A percentile compares a stretch with the other conserved stretches of the same genome.
Evolutionary conservation across 2,888 invertebrate species (phyloP).

Genomic region (Ennomos erosarius): DNA sequence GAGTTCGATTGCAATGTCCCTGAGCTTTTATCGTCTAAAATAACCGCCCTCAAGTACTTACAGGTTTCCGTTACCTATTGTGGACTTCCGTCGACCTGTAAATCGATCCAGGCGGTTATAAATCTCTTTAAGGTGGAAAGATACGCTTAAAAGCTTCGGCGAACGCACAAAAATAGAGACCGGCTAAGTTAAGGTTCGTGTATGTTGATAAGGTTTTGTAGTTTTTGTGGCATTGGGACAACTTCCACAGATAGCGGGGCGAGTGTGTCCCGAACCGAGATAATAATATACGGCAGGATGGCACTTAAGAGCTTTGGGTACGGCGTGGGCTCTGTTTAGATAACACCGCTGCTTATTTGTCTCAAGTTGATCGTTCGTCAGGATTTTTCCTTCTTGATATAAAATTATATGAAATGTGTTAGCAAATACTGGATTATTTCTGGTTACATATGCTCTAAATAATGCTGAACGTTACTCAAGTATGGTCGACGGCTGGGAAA

Average conservation of each 20-base stretch:
- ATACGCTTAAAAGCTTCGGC: slow-evolving; percentile 80
- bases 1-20: slow-evolving; percentile 57
- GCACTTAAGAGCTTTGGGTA: slow-evolving; percentile 69
- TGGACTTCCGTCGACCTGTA: slow-evolving; percentile 77
- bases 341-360: slow-evolving; percentile 70
- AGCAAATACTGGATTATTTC: slow-evolving; percentile 57
- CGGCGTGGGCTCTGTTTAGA: slow-evolving; percentile 71
- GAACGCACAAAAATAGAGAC: slow-evolving; percentile 75
- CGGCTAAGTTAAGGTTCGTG: slow-evolving; percentile 81
- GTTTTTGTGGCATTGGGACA: slow-evolving; percentile 77
- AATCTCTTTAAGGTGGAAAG: slow-evolving; percentile 69
- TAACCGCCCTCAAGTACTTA: slow-evolving; percentile 63
- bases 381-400: slow-evolving; percentile 50
- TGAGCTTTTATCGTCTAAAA: slow-evolving; percentile 66
- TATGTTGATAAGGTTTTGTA: slow-evolving; percentile 78
- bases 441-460: slow-evolving; percentile 70
- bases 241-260: slow-evolving; percentile 71
- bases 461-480: slow-evolving; percentile 64
- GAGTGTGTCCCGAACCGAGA: slow-evolving; percentile 59
- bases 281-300: slow-evolving; percentile 72
- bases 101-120: slow-evolving; percentile 74
- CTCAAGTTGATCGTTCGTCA: slow-evolving; percentile 56
- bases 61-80: slow-evolving; percentile 74
- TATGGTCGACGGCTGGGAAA: slow-evolving; percentile 69
- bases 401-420: slow-evolving; percentile 48